Base-by-base conservation (phyloP, 2,797 vertebrate species). In the Siniperca undulata region DNA sequence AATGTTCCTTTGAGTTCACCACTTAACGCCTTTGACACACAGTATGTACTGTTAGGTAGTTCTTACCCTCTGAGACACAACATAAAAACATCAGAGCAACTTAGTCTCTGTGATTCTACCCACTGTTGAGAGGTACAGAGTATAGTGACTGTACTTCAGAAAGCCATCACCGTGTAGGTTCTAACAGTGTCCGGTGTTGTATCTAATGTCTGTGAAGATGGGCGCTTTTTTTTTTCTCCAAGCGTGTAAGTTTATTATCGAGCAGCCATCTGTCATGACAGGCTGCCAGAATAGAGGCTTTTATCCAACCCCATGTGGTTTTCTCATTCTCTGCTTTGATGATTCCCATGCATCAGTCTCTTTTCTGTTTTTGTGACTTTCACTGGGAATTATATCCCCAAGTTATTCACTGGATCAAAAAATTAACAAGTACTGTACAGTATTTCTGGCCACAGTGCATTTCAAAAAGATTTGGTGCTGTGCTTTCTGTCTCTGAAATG, bases 211-310 rank as follows among this genome's bases (percentile, higher is more conserved):
- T 24, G 34, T 44, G 55, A 58, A 16, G 14, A 36, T 60, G 1
- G 8, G 0, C 1, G 12, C 5, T 27, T 58, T 40, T 12, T 70
- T 38, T 40, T 10, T 36, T 36, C 36, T 36, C 19, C 6, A 14
- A 46, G 36, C 5, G 10, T n/a, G 9, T 5, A 36, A 20, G 9
- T 44, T 53, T 36, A 34, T 44, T 52, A 19, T 24, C 8, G 9
- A 40, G 53, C 52, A 34, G n/a, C 27, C 62, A 67, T 72, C 22
- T 82, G 61, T 61, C 42, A 53, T 34, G 13, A 55, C 42, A 72
- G 40, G 27, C 55, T 78, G 68, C 2, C 8, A 30, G 58, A 48
- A 62, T 0, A 48, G 4, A 52, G 42, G 34, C 52, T 30, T 70
- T 64, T 48, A 80, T 71, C 53, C 17, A 67, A 50, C 7, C 2